A percentile compares a stretch with the other conserved stretches of the same genome.
Evolutionary conservation across 2,113 vertebrate genomes (phyloP).

Genomic region (Amblyopsis rosae): DNA sequence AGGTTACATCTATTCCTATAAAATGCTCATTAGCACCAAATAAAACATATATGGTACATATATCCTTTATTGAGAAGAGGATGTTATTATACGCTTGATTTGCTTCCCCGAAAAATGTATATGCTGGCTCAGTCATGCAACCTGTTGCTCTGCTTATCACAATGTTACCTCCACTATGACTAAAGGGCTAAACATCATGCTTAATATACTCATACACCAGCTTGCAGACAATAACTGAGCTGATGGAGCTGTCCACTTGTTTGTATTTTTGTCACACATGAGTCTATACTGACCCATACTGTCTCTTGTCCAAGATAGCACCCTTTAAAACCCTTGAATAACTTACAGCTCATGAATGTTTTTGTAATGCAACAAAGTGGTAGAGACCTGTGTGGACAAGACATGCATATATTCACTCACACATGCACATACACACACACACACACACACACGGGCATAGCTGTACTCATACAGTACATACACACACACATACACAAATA

Average conservation of each 20-base stretch:
- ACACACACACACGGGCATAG: neutral
- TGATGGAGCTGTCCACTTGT: neutral
- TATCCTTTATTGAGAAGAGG: no score
- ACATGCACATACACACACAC: slow-evolving; percentile 1
- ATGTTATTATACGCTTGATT: no score
- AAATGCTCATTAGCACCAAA: slow-evolving; percentile 56
- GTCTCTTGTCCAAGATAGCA: slow-evolving; percentile 27
- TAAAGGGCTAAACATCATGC: no score
- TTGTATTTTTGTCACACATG: neutral
- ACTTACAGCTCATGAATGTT: neutral
- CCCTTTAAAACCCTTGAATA: neutral
- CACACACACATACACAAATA: neutral
- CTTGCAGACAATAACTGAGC: neutral
- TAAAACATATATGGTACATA: slow-evolving; percentile 20
- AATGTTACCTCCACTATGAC: neutral
- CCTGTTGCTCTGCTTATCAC: slow-evolving; percentile 19
- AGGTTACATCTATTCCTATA: slow-evolving; percentile 45
- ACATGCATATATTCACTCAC: neutral
- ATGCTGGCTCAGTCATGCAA: slow-evolving; percentile 35
- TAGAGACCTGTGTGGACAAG: slow-evolving; percentile 10
- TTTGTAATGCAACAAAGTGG: slow-evolving; percentile 40
- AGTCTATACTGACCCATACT: slow-evolving; percentile 21
- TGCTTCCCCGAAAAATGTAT: no score
- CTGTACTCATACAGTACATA: neutral
- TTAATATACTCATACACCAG: no score